Evolutionary conservation across 1,140 invertebrate species (phyloP).

Genomic region (Drosophila sulfurigaster): DNA sequence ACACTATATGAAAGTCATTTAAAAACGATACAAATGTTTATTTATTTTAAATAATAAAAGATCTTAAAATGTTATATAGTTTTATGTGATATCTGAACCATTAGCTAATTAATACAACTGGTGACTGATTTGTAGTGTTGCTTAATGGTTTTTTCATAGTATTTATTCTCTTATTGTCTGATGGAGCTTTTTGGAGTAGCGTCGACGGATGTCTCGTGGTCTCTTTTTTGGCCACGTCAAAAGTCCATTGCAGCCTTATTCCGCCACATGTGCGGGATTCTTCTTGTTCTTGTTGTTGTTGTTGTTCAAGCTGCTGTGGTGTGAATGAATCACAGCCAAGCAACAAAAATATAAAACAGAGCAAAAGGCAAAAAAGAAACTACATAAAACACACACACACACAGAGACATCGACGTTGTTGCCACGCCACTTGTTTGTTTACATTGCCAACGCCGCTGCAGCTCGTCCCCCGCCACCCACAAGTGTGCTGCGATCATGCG

Average conservation of each 20-base stretch:
- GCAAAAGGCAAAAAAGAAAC: constrained; percentile 22
- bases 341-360: constrained; percentile 42
- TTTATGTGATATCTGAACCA: not conserved
- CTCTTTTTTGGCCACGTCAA: constrained; percentile 22
- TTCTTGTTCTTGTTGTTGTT: constrained; percentile 15
- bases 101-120: not conserved
- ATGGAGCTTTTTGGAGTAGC: constrained; percentile 29
- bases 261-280: constrained; percentile 25
- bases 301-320: constrained; percentile 24
- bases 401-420: constrained; percentile 15
- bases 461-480: not conserved
- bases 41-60: too few relatives aligned
- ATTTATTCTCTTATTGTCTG: not conserved
- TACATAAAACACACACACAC: constrained; percentile 31
- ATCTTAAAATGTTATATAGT: too few relatives aligned
- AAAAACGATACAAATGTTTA: too few relatives aligned
- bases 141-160: not conserved
- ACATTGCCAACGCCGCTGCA: constrained; percentile 26
- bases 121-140: not conserved
- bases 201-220: constrained; percentile 18
- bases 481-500: constrained; percentile 25
- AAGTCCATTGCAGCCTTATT: constrained; percentile 36
- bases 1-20: too few relatives aligned
- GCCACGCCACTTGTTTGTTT: constrained; percentile 70
- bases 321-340: constrained; percentile 51